A percentile compares a stretch with the other conserved stretches of the same genome.
These are phyloP conservation scores for Suncus etruscus DNA, from an alignment of 2,113 vertebrate species.

Conservation along the genomic window DNA sequence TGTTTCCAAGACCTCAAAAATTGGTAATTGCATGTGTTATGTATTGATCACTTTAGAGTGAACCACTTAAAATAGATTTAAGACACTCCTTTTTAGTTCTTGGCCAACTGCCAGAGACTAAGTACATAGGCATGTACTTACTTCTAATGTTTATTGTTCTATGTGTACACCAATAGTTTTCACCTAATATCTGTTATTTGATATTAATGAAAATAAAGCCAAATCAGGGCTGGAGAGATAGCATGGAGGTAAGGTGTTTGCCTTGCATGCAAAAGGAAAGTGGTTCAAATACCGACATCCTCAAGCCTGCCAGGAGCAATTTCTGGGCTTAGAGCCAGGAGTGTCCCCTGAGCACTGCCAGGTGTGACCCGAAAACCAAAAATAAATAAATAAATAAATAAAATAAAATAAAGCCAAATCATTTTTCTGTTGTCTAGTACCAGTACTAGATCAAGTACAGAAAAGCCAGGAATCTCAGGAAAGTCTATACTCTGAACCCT, in stretches of 20 bases:
- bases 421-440: too few relatives aligned
- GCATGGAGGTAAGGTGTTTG: too few relatives aligned
- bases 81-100: neutral
- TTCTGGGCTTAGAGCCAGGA: too few relatives aligned
- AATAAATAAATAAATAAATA: too few relatives aligned
- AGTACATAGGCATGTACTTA: too few relatives aligned
- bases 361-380: too few relatives aligned
- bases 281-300: too few relatives aligned
- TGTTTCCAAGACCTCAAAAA: constrained; percentile 38
- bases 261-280: too few relatives aligned
- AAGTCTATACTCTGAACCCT: neutral
- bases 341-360: too few relatives aligned
- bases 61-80: neutral
- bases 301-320: too few relatives aligned
- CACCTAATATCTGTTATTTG: neutral
- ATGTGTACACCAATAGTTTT: neutral
- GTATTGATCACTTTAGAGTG: neutral
- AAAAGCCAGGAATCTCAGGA: neutral
- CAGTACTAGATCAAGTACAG: neutral
- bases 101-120: neutral
- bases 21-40: neutral
- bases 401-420: too few relatives aligned
- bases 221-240: too few relatives aligned
- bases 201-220: neutral
- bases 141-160: neutral